Evolutionary conservation across 1,140 invertebrate genomes (phyloP).

Genomic region (Pseudomyrmex sp.): DNA sequence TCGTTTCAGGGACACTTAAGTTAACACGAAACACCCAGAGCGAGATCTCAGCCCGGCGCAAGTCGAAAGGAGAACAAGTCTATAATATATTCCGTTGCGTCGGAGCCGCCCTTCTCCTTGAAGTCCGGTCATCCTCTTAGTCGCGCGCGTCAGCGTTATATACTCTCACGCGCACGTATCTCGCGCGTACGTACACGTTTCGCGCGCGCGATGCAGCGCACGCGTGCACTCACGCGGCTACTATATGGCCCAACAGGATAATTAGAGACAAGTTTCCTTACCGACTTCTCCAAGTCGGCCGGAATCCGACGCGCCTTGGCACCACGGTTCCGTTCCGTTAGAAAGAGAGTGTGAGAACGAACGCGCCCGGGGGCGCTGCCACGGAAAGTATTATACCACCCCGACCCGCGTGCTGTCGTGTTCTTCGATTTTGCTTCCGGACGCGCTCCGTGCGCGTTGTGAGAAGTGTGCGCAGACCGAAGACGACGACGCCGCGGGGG

Average conservation of each 20-base stretch:
- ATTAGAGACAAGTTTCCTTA: constrained; percentile 72
- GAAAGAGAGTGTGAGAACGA: constrained; percentile 54
- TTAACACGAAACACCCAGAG: constrained; percentile 66
- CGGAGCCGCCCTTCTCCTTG: constrained; percentile 56
- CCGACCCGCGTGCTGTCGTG: constrained; percentile 31
- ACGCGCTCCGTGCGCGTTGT: neutral
- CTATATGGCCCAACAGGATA: constrained; percentile 66
- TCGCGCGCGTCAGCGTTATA: constrained; percentile 52
- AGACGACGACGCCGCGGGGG: constrained; percentile 2
- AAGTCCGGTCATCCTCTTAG: constrained; percentile 58
- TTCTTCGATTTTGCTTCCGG: constrained; percentile 59
- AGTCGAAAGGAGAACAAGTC: constrained; percentile 74
- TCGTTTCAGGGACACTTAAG: constrained; percentile 62
- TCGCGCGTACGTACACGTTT: neutral
- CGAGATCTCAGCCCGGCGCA: constrained; percentile 63
- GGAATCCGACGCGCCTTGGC: constrained; percentile 35
- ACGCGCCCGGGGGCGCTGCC: constrained; percentile 22
- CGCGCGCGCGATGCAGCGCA: constrained; percentile 3
- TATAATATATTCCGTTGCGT: constrained; percentile 75
- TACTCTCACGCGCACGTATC: constrained; percentile 10
- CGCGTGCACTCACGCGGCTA: constrained; percentile 20
- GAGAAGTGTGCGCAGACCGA: neutral
- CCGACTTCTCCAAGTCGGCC: constrained; percentile 37
- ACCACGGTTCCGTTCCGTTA: constrained; percentile 48
- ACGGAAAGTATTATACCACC: constrained; percentile 46